Conservation (phyloP, 2,113 vertebrate genomes). For the Eulemur rufifrons region DNA sequence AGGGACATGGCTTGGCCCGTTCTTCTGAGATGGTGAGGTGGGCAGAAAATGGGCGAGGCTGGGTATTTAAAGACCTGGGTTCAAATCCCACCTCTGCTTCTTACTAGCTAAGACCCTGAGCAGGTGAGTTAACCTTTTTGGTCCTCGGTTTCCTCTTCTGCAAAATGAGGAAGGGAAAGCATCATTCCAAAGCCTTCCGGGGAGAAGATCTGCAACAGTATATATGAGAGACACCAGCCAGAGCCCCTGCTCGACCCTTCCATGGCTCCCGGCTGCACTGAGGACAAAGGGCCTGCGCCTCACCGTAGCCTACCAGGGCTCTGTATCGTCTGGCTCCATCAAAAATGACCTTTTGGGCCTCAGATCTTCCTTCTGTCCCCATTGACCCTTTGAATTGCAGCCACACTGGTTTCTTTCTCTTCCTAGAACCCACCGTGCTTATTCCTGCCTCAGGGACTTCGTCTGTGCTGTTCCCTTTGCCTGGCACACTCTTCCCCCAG, state of each 20-base stretch:
- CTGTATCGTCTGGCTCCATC: not conserved
- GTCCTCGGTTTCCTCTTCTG: constrained; percentile 53
- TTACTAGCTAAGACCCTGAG: not conserved
- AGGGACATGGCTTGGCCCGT: accelerated
- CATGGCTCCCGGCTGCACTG: not conserved
- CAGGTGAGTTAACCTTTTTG: not conserved
- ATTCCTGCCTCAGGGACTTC: not conserved
- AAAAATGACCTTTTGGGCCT: no score
- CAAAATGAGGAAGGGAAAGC: not conserved
- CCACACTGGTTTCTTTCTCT: not conserved
- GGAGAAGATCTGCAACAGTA: not conserved
- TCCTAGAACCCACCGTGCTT: not conserved
- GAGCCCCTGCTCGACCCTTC: not conserved
- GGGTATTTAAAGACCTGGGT: not conserved
- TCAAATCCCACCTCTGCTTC: not conserved
- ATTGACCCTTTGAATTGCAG: no score
- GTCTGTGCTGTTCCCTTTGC: not conserved
- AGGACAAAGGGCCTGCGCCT: not conserved
- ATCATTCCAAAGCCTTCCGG: not conserved
- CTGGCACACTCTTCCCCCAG: not conserved
- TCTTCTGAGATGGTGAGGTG: not conserved
- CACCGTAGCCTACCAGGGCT: not conserved
- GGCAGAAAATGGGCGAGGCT: not conserved
- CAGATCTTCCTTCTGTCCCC: not conserved
- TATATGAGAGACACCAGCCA: not conserved